Evolutionary conservation across 2,113 vertebrate genomes (phyloP).

Genomic region (Mormyrus lacerda): DNA sequence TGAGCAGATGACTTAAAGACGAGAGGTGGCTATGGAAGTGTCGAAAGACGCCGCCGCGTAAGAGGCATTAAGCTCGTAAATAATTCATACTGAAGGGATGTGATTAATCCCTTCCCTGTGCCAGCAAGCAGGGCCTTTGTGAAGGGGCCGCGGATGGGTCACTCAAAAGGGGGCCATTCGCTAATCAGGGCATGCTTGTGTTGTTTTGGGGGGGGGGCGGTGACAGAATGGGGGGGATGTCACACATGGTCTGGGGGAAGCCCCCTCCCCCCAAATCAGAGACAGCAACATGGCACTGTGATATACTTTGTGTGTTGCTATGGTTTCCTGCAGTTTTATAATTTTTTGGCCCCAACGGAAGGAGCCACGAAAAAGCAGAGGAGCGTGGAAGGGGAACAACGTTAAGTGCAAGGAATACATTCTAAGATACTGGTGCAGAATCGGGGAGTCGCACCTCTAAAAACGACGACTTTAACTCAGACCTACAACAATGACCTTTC

Average conservation of each 20-base stretch:
- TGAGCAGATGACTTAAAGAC: neutral
- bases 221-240: neutral
- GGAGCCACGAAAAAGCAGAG: neutral
- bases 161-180: neutral
- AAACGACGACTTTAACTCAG: neutral
- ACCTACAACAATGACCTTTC: neutral
- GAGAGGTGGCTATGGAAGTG: neutral
- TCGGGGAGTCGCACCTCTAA: neutral
- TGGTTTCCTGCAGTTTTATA: conserved; percentile 11
- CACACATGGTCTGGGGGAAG: neutral
- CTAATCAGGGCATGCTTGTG: neutral
- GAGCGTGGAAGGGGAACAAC: neutral
- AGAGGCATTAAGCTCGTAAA: conserved; percentile 9
- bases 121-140: neutral
- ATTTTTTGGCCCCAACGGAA: neutral
- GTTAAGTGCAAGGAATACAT: neutral
- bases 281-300: neutral
- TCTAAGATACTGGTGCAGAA: neutral
- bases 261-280: neutral
- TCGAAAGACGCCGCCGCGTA: neutral
- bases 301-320: conserved; percentile 8
- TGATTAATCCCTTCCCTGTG: conserved; percentile 6
- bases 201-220: neutral
- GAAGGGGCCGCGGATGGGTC: neutral
- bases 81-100: conserved; percentile 21